A percentile compares a stretch with the other conserved stretches of the same genome.
These are phyloP conservation scores for Andrena bucephala DNA, from an alignment of 2,888 invertebrate genomes.

Conservation along the genomic window DNA sequence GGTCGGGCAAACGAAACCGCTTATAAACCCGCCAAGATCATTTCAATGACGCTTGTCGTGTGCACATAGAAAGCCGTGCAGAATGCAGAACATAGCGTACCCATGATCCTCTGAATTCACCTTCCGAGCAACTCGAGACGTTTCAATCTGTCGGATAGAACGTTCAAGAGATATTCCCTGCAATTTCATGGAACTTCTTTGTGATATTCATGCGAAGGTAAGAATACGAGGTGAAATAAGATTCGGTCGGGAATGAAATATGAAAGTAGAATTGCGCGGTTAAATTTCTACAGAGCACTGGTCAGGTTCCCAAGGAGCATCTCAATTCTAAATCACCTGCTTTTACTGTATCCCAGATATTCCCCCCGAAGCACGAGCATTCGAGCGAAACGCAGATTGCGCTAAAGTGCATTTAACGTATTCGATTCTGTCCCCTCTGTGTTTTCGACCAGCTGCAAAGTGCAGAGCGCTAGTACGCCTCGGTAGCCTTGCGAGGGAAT, in stretches of 20 bases:
- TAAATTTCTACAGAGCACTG: neutral
- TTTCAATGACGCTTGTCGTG: neutral
- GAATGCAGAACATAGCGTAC: neutral
- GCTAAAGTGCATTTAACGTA: too few species aligned
- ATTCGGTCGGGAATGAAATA: neutral
- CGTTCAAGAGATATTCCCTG: neutral
- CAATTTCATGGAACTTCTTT: neutral
- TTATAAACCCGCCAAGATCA: neutral
- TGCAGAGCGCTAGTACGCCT: too few species aligned
- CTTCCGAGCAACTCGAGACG: neutral
- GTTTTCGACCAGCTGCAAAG: too few species aligned
- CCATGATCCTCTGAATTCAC: neutral
- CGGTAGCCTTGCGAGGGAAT: too few species aligned
- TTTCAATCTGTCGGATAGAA: conserved; percentile 3
- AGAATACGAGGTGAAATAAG: neutral
- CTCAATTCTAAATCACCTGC: too few species aligned
- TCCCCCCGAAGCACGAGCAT: too few species aligned
- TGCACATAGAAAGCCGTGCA: neutral
- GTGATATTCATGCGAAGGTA: neutral
- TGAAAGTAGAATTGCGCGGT: neutral
- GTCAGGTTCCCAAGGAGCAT: too few species aligned
- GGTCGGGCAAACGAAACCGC: neutral
- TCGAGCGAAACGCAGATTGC: too few species aligned
- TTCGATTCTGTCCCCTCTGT: neutral
- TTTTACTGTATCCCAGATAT: too few species aligned